Base-by-base conservation (phyloP, 2,797 vertebrate species). In the Ciconia nigra region DNA sequence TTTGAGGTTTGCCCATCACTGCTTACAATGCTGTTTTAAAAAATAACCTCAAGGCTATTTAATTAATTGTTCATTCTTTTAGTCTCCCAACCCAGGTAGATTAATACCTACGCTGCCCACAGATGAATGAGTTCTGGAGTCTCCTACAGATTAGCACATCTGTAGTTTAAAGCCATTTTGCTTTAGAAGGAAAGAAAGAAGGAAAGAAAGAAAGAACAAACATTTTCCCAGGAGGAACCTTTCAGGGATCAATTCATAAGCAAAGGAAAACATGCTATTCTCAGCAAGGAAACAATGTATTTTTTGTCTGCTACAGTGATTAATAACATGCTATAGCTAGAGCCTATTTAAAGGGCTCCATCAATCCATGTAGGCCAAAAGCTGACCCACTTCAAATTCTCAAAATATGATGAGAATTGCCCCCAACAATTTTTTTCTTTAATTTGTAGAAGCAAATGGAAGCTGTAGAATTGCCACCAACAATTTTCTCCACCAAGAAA, bases 191-290 rank as follows among this genome's bases (percentile, higher is more conserved):
- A 83, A 76, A 51, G 79, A 74, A 90, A 41, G 55, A 79, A 83
- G 2, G n/a, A 65, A 88, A 59, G 57, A 76, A 95, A 66, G 57
- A 89, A 89, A 71, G 87, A 88, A 26, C 46, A 81, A 92, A 82
- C 58, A 42, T 65, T 96, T 93, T 97, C 97, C 96, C 83, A 0
- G 51, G 94, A 95, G 97, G 87, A 97, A 94, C 57, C 54, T 95
- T 87, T 83, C 78, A 91, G 88, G 79, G 91, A 97, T 98, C 97
- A 97, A 97, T 97, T 98, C 97, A 96, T 97, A 98, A 97, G 83
- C 89, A 91, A 97, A 98, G 91, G 71, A 96, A 98, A 98, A 98
- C 96, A 97, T 96, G 94, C 93, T 96, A 96, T 97, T 98, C 96
- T 98, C 96, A 98, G 97, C 97, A 98, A 98, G 90, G 91, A 97